Conservation (phyloP, 2,888 invertebrate species). For the Spodoptera littoralis region DNA sequence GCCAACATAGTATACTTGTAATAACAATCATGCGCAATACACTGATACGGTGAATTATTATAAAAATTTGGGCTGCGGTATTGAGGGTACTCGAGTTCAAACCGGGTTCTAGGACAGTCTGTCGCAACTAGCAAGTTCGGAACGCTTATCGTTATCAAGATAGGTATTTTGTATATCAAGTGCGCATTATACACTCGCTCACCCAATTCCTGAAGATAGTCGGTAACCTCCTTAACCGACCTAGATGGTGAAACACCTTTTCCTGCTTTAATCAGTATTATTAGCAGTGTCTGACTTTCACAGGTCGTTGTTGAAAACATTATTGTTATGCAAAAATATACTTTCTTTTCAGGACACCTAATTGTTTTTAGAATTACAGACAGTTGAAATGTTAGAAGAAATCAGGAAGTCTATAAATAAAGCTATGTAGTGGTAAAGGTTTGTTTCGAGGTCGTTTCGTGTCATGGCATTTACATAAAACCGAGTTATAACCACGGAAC, state of each 20-base stretch:
- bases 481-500: background rate
- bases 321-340: slow-evolving; percentile 4
- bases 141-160: slow-evolving; percentile 67
- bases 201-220: slow-evolving; percentile 68
- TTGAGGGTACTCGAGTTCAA: slow-evolving; percentile 84
- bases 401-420: background rate
- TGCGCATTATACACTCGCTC: slow-evolving; percentile 66
- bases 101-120: slow-evolving; percentile 83
- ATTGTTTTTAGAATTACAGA: slow-evolving; percentile 1
- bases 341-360: background rate
- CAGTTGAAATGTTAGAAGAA: slow-evolving; percentile 4
- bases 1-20: slow-evolving; percentile 24
- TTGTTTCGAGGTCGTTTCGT: slow-evolving; percentile 3
- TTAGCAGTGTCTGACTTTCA: slow-evolving; percentile 35
- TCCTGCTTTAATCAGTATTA: slow-evolving; percentile 56
- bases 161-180: slow-evolving; percentile 71
- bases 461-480: background rate
- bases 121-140: slow-evolving; percentile 80
- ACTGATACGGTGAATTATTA: slow-evolving; percentile 63
- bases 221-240: slow-evolving; percentile 70
- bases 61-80: slow-evolving; percentile 71
- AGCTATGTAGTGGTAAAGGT: background rate
- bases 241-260: slow-evolving; percentile 68
- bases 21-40: slow-evolving; percentile 49
- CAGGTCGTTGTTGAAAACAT: background rate